A percentile compares a stretch with the other conserved stretches of the same genome.
phyloP scores from a whole-genome alignment of 2,113 vertebrate genomes.

The Coptodon rendalli region DNA sequence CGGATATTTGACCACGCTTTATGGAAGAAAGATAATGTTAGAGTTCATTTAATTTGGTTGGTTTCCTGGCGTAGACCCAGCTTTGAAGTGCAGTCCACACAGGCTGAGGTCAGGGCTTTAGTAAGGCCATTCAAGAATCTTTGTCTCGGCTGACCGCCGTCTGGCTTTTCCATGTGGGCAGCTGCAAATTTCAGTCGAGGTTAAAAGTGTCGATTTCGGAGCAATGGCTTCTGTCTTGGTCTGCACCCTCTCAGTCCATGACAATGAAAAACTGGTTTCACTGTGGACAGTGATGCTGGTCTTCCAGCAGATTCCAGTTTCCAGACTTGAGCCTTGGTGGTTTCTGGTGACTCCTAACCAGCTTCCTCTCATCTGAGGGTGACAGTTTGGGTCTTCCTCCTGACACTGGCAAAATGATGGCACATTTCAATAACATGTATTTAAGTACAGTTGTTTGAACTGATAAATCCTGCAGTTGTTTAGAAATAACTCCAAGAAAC shows the following conservation, averaged over 20 bases:
- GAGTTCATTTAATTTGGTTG: neutral
- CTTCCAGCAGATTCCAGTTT: neutral
- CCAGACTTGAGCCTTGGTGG: neutral
- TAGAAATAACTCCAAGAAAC: neutral
- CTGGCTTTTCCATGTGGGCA: neutral
- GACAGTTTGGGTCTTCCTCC: neutral
- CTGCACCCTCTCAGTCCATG: neutral
- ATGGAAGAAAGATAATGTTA: neutral
- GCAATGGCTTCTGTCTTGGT: neutral
- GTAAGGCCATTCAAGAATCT: neutral
- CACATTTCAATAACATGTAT: neutral
- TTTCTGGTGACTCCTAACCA: neutral
- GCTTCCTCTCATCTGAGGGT: neutral
- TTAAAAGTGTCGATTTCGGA: neutral
- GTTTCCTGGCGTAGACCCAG: neutral
- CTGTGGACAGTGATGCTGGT: neutral
- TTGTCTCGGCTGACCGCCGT: neutral
- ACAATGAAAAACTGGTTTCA: neutral
- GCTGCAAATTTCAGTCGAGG: neutral
- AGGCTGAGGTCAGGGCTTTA: neutral
- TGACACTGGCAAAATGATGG: neutral
- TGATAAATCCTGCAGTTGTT: neutral
- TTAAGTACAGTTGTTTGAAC: neutral
- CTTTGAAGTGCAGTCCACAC: neutral
- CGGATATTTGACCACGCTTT: neutral